Conservation (phyloP, 2,888 invertebrate species). For the Bombyx huttoni region DNA sequence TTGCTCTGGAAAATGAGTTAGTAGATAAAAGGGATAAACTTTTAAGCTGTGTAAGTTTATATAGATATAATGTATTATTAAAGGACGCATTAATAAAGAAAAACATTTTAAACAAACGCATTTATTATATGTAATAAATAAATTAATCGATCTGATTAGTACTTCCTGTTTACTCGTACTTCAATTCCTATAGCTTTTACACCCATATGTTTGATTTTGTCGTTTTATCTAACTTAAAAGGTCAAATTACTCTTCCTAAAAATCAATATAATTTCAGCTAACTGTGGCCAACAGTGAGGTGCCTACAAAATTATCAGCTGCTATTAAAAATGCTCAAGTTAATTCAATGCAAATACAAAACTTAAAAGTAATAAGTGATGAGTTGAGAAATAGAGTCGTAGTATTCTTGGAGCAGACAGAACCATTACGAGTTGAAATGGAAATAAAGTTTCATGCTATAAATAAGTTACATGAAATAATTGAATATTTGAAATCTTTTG, state of each 20-base stretch:
- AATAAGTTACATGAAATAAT: constrained; percentile 72
- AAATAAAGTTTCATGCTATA: constrained; percentile 54
- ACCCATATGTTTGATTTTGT: too few relatives aligned
- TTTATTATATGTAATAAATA: too few relatives aligned
- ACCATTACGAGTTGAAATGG: constrained; percentile 55
- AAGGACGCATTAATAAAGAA: too few relatives aligned
- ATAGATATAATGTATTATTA: too few relatives aligned
- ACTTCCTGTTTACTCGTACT: too few relatives aligned
- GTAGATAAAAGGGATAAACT: constrained; percentile 28
- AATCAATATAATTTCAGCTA: constrained; percentile 57
- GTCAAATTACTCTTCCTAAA: too few relatives aligned
- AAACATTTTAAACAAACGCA: too few relatives aligned
- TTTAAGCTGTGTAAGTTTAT: constrained; percentile 38
- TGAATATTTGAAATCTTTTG: constrained; percentile 78
- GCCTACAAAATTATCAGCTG: constrained; percentile 75
- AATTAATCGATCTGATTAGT: too few relatives aligned
- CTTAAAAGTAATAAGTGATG: constrained; percentile 58
- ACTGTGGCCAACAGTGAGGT: constrained; percentile 74
- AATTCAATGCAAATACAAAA: constrained; percentile 61
- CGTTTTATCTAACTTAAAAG: too few relatives aligned
- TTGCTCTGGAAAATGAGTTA: constrained; percentile 38
- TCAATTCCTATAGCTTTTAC: too few relatives aligned
- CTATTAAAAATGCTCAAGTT: constrained; percentile 74
- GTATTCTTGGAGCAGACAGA: constrained; percentile 46
- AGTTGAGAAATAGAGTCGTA: constrained; percentile 44